Evolutionary conservation across 1,140 invertebrate genomes (phyloP), one percentile per base, ranked within the genome.

Genomic region (Brachionus plicatilis): DNA sequence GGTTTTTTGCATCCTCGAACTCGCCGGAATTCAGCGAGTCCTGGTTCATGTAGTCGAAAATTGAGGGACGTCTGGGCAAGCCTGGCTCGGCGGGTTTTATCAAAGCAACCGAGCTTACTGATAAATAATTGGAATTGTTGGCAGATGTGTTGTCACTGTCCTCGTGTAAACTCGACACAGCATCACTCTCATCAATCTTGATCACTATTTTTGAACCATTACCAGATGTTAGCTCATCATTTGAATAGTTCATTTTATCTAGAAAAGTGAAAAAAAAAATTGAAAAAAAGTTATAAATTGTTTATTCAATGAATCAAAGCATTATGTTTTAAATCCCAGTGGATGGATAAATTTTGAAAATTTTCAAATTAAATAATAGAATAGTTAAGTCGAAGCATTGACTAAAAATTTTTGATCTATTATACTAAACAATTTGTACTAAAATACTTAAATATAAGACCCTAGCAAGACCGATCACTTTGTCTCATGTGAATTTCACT

Each of bases 31-130:
- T 24, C 3, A 76, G 14, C 43, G 72, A 76, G 14, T 76, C 72
- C n/a, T 76, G 43, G 27, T 50, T 76, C 0, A 76, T 27, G 33
- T 76, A 76, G 47, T 76, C 72, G n/a, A 76, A 76, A 27, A 76
- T 50, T 9, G 72, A 76, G 43, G 72, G 72, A 47, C 72, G 41
- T 14, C 72, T 14, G 5, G 72, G 72, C 41, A 72, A 43, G 20
- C n/a, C 33, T 14, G 20, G 66, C 6, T 33, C 66, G n/a, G 11
- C n/a, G 12, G 27, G 27, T 68, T 68, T 68, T 20, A 43, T 4
- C 17, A 20, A 43, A 43, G 68, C 33, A 14, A 41, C 33, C 33
- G 66, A 68, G 27, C 27, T 33, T 11, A 72, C 68, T n/a, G 33
- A 43, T n/a, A 72, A 20, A 41, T 72, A 72, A 11, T 72, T 72